phyloP scores from a whole-genome alignment of 2,888 invertebrate genomes.

The Electrophaes corylata region DNA sequence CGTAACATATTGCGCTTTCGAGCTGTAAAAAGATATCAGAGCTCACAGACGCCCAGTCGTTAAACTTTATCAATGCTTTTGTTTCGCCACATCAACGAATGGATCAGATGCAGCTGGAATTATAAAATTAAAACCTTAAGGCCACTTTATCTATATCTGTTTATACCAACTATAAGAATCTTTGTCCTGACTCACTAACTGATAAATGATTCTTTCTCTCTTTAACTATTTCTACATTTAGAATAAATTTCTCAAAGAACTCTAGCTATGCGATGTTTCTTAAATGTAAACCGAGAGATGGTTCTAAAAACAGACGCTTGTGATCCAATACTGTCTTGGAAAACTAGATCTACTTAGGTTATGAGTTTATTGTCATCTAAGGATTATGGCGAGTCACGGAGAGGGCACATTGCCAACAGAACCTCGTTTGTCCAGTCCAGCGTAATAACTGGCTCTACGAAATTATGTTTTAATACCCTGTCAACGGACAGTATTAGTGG shows the following conservation, averaged over 20 bases:
- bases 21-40: slow-evolving; percentile 65
- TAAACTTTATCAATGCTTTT: slow-evolving; percentile 53
- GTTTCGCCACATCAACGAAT: slow-evolving; percentile 25
- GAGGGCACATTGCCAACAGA: slow-evolving; percentile 32
- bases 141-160: too few species aligned
- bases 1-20: slow-evolving; percentile 71
- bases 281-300: background rate
- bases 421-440: slow-evolving; percentile 26
- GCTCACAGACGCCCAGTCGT: slow-evolving; percentile 52
- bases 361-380: slow-evolving; percentile 30
- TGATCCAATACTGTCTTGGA: slow-evolving; percentile 8
- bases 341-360: slow-evolving; percentile 22
- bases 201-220: too few species aligned
- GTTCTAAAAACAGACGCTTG: slow-evolving; percentile 4
- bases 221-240: too few species aligned
- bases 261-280: too few species aligned
- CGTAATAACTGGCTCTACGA: slow-evolving; percentile 21
- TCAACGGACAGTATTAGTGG: slow-evolving; percentile 18
- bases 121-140: background rate
- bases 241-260: too few species aligned
- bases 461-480: slow-evolving; percentile 33
- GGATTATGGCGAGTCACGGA: slow-evolving; percentile 19
- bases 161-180: too few species aligned
- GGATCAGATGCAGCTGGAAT: background rate
- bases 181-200: too few species aligned